Base-by-base conservation (phyloP, 2,888 invertebrate species). In the Callyntrura guangdongensis region DNA sequence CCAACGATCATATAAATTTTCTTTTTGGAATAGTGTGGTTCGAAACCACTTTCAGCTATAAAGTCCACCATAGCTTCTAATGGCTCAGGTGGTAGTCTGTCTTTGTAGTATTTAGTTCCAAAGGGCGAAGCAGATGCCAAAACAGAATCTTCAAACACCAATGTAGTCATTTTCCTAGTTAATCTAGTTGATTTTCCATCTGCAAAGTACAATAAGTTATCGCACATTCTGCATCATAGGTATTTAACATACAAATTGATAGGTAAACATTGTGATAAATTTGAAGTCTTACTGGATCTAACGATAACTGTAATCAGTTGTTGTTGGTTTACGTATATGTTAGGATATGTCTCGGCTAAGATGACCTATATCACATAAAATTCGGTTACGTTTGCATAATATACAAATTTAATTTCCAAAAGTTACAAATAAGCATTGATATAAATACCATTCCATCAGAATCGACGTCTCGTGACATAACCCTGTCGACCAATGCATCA, bases 1-100 rank as follows among this genome's bases (percentile, higher is more conserved):
- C 89, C 92, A 27, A 92, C 90, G 81, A 92, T 91, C 89, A 89
- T 92, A 49, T 92, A 92, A 64, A 92, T 87, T 64, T 92, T 92
- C 82, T 92, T 92, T 36, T 92, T 91, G 6, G 89, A 77, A 59
- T 91, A 91, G 27, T 91, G 84, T 9, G 91, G 89, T 36, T 92
- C 92, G 81, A 89, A 92, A 9, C 87, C 92, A 81, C 91, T 91
- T 9, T 74, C 82, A 22, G 86, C 59, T 27, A 92, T 92, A 27
- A 92, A 92, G 53, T 92, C 92, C 67, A 92, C 92, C 89, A 92
- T 92, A 0, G 92, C 89, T 72, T 91, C 89, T 27, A 92, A 74
- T 9, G 89, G 92, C 36, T 92, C 91, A n/a, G 92, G 89, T 0
- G 91, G 91, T 14, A 92, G 59, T 84, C 91, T 77, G 36, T 91